phyloP scores from a whole-genome alignment of 2,113 vertebrate species.

The Octodon degus region DNA sequence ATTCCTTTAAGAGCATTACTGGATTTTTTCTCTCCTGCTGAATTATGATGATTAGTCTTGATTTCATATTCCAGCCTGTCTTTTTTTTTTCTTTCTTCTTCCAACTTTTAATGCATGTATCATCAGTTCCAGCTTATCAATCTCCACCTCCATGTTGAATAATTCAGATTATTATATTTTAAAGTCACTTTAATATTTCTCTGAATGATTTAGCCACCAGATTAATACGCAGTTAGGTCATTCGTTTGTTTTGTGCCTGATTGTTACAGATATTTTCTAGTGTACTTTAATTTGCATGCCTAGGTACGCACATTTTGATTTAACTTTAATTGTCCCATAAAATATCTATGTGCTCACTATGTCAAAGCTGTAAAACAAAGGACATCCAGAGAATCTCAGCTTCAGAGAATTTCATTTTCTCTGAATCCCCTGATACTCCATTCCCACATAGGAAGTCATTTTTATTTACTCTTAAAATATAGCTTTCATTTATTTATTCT shows the following conservation, averaged over 20 bases:
- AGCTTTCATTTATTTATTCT: neutral
- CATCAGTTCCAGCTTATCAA: too few species aligned
- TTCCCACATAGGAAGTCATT: neutral
- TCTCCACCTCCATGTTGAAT: too few species aligned
- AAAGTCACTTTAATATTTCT: constrained; percentile 37
- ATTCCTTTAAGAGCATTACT: too few species aligned
- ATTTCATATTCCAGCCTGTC: too few species aligned
- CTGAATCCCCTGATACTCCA: neutral
- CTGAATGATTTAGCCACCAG: neutral
- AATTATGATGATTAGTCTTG: too few species aligned
- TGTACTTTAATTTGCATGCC: too few species aligned
- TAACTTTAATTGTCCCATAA: constrained; percentile 31
- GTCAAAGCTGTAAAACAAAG: neutral
- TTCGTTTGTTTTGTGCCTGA: neutral
- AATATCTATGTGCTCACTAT: neutral
- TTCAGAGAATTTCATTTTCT: neutral
- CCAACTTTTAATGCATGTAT: too few species aligned
- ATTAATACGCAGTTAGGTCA: neutral
- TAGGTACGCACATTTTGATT: neutral
- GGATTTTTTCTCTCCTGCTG: too few species aligned
- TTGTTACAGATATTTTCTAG: constrained; percentile 6
- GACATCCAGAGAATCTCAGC: constrained; percentile 17
- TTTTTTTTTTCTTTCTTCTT: too few species aligned
- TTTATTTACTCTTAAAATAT: neutral
- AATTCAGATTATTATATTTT: neutral